A percentile compares a stretch with the other conserved stretches of the same genome.
phyloP scores from a whole-genome alignment of 2,113 vertebrate species.

The Tachysurus vachellii region DNA sequence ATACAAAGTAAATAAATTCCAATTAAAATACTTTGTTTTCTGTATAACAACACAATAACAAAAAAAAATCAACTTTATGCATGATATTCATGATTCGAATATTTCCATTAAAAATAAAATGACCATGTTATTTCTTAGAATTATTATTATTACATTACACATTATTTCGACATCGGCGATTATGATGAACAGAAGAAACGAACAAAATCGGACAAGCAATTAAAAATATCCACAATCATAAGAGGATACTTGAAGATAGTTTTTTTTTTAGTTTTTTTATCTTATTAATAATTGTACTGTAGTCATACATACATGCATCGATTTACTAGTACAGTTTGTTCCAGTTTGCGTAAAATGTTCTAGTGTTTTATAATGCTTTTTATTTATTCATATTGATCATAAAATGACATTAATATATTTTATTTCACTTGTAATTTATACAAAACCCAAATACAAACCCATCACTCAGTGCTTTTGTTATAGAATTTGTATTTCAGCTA shows the following conservation, averaged over 20 bases:
- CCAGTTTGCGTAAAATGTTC: not conserved
- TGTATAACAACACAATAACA: not conserved
- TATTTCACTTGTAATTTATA: not conserved
- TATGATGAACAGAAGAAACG: no score
- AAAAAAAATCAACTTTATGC: not conserved
- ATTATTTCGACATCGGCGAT: no score
- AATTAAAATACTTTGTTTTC: not conserved
- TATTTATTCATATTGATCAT: not conserved
- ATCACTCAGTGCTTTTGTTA: no score
- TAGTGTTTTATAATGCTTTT: not conserved
- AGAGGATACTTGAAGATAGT: no score
- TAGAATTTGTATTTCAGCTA: not conserved
- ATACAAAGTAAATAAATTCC: not conserved
- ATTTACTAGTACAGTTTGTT: not conserved
- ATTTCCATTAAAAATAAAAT: no score
- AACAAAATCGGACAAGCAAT: no score
- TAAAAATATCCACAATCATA: no score
- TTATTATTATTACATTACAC: no score
- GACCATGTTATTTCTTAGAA: no score
- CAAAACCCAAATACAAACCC: no score
- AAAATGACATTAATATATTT: not conserved
- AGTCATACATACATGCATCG: not conserved
- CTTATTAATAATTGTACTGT: no score
- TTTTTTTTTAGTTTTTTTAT: not conserved
- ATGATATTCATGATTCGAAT: not conserved